Evolutionary conservation across 2,888 invertebrate species (phyloP).

Genomic region (Apantesis nais): DNA sequence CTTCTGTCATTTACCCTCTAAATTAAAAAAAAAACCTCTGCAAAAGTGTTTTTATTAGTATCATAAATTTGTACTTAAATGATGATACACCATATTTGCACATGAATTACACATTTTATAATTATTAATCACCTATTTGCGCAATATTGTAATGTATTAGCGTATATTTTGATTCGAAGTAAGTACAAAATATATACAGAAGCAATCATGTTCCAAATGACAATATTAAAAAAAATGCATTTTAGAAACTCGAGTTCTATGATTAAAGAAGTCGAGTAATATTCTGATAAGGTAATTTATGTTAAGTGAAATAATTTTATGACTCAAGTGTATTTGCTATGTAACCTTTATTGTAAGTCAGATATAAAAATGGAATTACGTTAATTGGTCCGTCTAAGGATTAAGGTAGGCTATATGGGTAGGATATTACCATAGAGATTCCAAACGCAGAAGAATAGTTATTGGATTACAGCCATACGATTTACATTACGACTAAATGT

Average conservation of each 20-base stretch:
- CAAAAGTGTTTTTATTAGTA: not conserved
- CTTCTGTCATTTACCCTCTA: not conserved
- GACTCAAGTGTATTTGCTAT: not conserved
- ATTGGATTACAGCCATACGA: not conserved
- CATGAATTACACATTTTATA: not conserved
- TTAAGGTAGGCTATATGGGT: not conserved
- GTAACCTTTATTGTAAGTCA: not conserved
- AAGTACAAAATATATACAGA: not conserved
- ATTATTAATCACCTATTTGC: not conserved
- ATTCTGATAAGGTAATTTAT: not conserved
- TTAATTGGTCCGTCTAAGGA: not conserved
- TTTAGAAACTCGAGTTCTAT: not conserved
- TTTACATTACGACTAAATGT: not conserved
- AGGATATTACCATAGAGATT: not conserved
- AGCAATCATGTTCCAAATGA: not conserved
- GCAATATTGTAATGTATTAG: not conserved
- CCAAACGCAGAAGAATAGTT: not conserved
- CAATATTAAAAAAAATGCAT: no score
- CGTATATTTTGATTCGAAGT: not conserved
- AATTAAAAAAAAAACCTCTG: not conserved
- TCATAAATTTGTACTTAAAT: not conserved
- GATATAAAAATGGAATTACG: no score
- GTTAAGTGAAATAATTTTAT: not conserved
- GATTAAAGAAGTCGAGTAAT: not conserved
- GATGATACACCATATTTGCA: not conserved